A percentile compares a stretch with the other conserved stretches of the same genome.
Conservation (phyloP, 2,888 invertebrate genomes). For the Endotricha flammealis region DNA sequence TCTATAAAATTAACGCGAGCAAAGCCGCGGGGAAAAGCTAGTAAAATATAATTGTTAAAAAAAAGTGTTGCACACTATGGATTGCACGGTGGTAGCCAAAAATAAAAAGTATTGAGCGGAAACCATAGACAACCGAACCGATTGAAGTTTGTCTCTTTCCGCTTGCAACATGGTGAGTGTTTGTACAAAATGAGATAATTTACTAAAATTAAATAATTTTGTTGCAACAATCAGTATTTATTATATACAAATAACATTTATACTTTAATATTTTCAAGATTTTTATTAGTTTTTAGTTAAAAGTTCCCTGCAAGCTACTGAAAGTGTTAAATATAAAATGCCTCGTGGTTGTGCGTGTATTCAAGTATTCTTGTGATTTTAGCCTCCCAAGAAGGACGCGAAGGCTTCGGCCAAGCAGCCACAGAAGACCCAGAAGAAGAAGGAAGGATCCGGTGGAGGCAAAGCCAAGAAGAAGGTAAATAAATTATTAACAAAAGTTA, state of each 20-base stretch:
- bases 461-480: conserved; percentile 97
- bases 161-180: conserved; percentile 74
- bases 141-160: conserved; percentile 59
- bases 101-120: conserved; percentile 20
- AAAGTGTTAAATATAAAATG: neutral
- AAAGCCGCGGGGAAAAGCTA: too few relatives aligned
- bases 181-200: conserved; percentile 11
- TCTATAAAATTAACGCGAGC: too few relatives aligned
- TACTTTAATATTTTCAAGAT: conserved; percentile 2
- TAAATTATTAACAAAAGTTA: conserved; percentile 36
- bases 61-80: too few relatives aligned
- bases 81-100: too few relatives aligned
- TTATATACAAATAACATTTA: neutral
- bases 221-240: neutral
- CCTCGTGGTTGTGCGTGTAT: conserved; percentile 61
- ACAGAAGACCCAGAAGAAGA: conserved; percentile 96
- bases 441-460: conserved; percentile 95
- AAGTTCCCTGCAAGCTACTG: neutral
- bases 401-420: conserved; percentile 95
- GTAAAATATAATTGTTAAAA: too few relatives aligned
- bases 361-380: conserved; percentile 54
- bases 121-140: conserved; percentile 34
- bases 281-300: neutral
- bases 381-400: conserved; percentile 96
- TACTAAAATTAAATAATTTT: conserved; percentile 9